A percentile compares a stretch with the other conserved stretches of the same genome.
These are phyloP conservation scores for Leucania comma DNA, from an alignment of 2,888 invertebrate genomes.

Conservation along the genomic window DNA sequence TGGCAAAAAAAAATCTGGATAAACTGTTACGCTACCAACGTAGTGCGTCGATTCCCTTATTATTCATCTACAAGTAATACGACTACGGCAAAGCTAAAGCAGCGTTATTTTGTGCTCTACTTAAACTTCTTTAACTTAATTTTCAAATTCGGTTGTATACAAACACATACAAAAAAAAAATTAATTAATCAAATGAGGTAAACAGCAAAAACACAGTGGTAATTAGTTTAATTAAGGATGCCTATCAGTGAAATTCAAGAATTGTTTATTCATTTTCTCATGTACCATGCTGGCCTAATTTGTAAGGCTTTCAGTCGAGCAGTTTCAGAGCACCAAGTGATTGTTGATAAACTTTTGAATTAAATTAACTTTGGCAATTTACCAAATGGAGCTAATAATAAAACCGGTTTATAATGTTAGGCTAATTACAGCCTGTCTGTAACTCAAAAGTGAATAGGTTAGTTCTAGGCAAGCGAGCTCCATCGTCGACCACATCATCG, in stretches of 20 bases:
- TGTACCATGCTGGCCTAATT: slow-evolving; percentile 49
- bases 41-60: too few relatives aligned
- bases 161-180: not conserved
- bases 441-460: too few relatives aligned
- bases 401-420: slow-evolving; percentile 36
- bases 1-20: too few relatives aligned
- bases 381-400: slow-evolving; percentile 35
- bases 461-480: too few relatives aligned
- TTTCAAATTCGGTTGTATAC: too few relatives aligned
- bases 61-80: too few relatives aligned
- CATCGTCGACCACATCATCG: too few relatives aligned
- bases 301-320: slow-evolving; percentile 32
- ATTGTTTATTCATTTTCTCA: slow-evolving; percentile 39
- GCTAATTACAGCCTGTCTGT: slow-evolving; percentile 7
- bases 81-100: too few relatives aligned
- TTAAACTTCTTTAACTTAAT: too few relatives aligned
- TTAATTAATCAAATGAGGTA: not conserved
- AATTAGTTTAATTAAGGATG: slow-evolving; percentile 18
- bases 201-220: not conserved
- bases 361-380: slow-evolving; percentile 56
- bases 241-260: slow-evolving; percentile 12
- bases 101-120: too few relatives aligned
- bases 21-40: too few relatives aligned
- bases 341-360: slow-evolving; percentile 63
- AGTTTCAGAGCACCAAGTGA: slow-evolving; percentile 45